phyloP scores from a whole-genome alignment of 2,888 invertebrate species.

The Drosophila kambysellisi region DNA sequence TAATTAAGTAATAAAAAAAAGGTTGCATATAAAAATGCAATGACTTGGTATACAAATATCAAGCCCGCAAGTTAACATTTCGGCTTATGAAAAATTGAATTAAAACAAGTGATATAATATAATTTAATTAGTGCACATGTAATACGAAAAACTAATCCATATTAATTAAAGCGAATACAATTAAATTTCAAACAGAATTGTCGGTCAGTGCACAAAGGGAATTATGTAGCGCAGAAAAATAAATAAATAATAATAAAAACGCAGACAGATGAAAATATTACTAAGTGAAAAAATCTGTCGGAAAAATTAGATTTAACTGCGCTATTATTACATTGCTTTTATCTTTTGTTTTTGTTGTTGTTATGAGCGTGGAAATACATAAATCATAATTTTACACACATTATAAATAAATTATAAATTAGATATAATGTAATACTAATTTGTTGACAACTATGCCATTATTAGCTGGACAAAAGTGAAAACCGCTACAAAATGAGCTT shows the following conservation, averaged over 20 bases:
- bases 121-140: constrained; percentile 56
- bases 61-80: not conserved
- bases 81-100: constrained; percentile 2
- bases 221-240: constrained; percentile 48
- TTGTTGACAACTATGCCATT: constrained; percentile 74
- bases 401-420: constrained; percentile 54
- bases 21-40: not conserved
- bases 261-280: constrained; percentile 47
- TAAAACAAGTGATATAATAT: constrained; percentile 33
- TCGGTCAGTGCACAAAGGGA: constrained; percentile 44
- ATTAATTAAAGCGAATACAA: constrained; percentile 77
- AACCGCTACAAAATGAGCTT: constrained; percentile 44
- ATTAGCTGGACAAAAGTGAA: constrained; percentile 51
- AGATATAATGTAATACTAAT: constrained; percentile 63
- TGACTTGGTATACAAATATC: not conserved
- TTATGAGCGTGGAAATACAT: constrained; percentile 39
- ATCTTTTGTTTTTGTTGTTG: constrained; percentile 9
- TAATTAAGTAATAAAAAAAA: not conserved
- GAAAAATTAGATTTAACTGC: constrained; percentile 62
- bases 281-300: constrained; percentile 20
- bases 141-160: constrained; percentile 69
- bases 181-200: constrained; percentile 60
- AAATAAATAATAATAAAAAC: constrained; percentile 20
- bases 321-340: constrained; percentile 21
- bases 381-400: constrained; percentile 64